Evolutionary conservation across 1,140 invertebrate species (phyloP).

Genomic region (Prorops nasuta): DNA sequence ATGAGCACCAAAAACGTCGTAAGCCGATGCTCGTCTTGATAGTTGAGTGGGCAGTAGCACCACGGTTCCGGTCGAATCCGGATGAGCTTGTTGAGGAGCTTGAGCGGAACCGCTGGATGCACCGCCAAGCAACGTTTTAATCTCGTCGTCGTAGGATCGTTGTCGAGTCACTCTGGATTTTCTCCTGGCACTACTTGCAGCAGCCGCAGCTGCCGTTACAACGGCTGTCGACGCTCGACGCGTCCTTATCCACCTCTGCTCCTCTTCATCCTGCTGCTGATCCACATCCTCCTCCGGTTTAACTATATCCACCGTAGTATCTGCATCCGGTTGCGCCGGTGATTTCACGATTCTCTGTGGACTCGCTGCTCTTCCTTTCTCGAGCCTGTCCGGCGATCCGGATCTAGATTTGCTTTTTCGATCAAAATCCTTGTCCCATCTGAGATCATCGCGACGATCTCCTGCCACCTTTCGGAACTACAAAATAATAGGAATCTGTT

Average conservation of each 20-base stretch:
- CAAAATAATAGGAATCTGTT: constrained; percentile 50
- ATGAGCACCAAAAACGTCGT: constrained; percentile 69
- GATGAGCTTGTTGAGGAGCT: constrained; percentile 38
- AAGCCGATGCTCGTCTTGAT: constrained; percentile 74
- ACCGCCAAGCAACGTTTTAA: constrained; percentile 58
- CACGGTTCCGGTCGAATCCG: no score
- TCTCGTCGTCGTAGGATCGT: constrained; percentile 79
- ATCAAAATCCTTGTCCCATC: constrained; percentile 55
- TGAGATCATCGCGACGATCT: constrained; percentile 54
- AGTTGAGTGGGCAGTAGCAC: constrained; percentile 67
- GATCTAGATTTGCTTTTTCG: constrained; percentile 55
- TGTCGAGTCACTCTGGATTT: constrained; percentile 72
- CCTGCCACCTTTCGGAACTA: constrained; percentile 61
- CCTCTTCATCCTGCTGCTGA: constrained; percentile 34
- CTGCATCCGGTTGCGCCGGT: constrained; percentile 11
- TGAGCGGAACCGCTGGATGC: constrained; percentile 18
- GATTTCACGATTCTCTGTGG: constrained; percentile 37
- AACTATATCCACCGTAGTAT: not conserved
- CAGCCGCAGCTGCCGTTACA: constrained; percentile 40
- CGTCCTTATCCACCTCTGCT: constrained; percentile 35
- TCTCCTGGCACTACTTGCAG: constrained; percentile 52
- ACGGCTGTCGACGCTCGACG: constrained; percentile 32
- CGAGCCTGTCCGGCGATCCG: constrained; percentile 43
- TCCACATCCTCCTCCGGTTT: not conserved
- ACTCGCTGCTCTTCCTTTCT: constrained; percentile 40